Conservation (phyloP, 2,888 invertebrate genomes). For the Agapostemon virescens region DNA sequence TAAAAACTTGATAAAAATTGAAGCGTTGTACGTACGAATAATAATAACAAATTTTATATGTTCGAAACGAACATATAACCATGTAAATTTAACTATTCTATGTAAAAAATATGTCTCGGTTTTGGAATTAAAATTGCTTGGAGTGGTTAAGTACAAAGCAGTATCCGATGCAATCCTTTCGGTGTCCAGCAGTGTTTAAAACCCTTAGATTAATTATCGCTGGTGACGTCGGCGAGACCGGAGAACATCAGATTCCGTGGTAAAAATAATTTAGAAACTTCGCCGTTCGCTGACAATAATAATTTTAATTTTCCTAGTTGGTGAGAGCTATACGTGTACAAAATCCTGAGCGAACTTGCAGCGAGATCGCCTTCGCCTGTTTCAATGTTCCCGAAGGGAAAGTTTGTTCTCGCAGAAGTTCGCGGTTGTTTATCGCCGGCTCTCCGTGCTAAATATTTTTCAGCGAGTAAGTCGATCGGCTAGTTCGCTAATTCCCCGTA, state of each 20-base stretch:
- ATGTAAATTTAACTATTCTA: too few relatives aligned
- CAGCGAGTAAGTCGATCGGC: conserved; percentile 3
- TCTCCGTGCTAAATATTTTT: background rate
- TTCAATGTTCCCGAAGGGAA: background rate
- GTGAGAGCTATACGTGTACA: background rate
- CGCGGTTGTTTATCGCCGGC: background rate
- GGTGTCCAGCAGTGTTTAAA: too few relatives aligned
- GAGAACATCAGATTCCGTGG: background rate
- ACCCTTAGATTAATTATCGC: too few relatives aligned
- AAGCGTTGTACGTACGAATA: too few relatives aligned
- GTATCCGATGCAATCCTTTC: too few relatives aligned
- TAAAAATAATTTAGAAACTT: background rate
- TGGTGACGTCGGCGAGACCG: too few relatives aligned
- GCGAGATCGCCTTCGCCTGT: background rate
- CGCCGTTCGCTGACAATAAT: background rate
- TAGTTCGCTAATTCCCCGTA: conserved; percentile 13
- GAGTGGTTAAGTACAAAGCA: too few relatives aligned
- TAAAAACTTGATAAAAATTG: too few relatives aligned
- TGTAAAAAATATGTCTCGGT: too few relatives aligned
- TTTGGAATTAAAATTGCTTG: too few relatives aligned
- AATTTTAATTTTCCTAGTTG: background rate
- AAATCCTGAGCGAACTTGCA: background rate
- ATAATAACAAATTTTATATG: too few relatives aligned
- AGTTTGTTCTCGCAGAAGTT: background rate
- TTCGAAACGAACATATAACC: too few relatives aligned